These are phyloP conservation scores for Anagyrus pseudococci DNA, from an alignment of 2,888 invertebrate genomes.

Conservation along the genomic window DNA sequence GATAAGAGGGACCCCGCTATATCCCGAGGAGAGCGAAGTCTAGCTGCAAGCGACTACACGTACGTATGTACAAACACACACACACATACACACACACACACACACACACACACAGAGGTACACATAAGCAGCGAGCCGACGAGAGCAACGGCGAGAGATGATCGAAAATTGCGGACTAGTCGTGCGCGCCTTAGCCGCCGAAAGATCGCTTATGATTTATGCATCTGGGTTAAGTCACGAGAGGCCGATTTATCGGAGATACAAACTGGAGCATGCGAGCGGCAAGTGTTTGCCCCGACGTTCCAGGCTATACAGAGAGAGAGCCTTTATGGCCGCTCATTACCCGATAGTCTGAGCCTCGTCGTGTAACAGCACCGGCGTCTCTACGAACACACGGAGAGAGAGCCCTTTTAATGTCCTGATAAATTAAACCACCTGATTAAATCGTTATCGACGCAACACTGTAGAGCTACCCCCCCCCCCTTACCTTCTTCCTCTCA, in stretches of 20 bases:
- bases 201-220: constrained; percentile 50
- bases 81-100: too few relatives aligned
- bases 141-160: constrained; percentile 17
- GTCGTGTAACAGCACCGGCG: too few relatives aligned
- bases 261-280: constrained; percentile 32
- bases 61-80: too few relatives aligned
- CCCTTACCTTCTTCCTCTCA: too few relatives aligned
- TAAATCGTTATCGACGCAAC: constrained; percentile 32
- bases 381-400: not conserved
- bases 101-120: too few relatives aligned
- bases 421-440: constrained; percentile 26
- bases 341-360: constrained; percentile 3
- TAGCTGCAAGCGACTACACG: too few relatives aligned
- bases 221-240: constrained; percentile 39
- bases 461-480: too few relatives aligned
- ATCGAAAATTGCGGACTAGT: constrained; percentile 35
- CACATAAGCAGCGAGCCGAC: not conserved
- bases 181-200: constrained; percentile 28
- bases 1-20: too few relatives aligned
- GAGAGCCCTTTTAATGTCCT: constrained; percentile 8
- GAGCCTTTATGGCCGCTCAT: constrained; percentile 24
- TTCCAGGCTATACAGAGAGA: constrained; percentile 6
- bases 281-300: not conserved
- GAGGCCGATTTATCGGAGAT: constrained; percentile 24
- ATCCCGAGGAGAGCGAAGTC: too few relatives aligned